Percentiles rank a stretch among this genome's conserved stretches.
phyloP scores from a whole-genome alignment of 2,113 vertebrate species.

The Thunnus thynnus region DNA sequence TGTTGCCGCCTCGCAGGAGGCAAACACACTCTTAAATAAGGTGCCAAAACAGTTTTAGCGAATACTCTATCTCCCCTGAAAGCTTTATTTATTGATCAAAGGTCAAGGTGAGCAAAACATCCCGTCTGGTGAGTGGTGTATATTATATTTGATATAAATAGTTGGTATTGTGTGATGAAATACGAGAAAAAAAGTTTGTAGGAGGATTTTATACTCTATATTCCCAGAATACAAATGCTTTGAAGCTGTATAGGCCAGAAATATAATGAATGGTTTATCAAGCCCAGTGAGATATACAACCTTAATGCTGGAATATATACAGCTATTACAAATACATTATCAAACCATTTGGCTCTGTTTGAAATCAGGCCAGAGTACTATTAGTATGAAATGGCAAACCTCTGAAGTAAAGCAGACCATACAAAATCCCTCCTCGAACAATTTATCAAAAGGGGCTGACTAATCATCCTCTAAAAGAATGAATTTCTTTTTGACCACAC shows the following conservation, averaged over 20 bases:
- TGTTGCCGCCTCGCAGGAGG: slow-evolving; percentile 31
- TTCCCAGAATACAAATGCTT: slow-evolving; percentile 7
- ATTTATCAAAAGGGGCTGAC: slow-evolving; percentile 55
- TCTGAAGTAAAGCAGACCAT: slow-evolving; percentile 19
- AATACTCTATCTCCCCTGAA: slow-evolving; percentile 35
- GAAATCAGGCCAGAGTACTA: background rate
- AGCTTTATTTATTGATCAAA: slow-evolving; percentile 58
- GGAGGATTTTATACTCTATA: slow-evolving; percentile 4
- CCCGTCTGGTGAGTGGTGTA: background rate
- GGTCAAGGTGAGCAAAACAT: slow-evolving; percentile 33
- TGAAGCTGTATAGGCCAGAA: background rate
- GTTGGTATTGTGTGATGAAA: slow-evolving; percentile 17
- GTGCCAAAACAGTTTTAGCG: slow-evolving; percentile 49
- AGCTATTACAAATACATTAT: slow-evolving; percentile 18
- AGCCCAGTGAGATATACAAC: slow-evolving; percentile 12
- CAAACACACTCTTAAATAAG: slow-evolving; percentile 44
- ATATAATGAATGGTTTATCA: slow-evolving; percentile 32
- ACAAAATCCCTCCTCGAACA: slow-evolving; percentile 16
- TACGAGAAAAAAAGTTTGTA: background rate
- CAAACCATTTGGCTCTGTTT: slow-evolving; percentile 4
- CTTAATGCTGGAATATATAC: background rate
- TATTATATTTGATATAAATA: slow-evolving; percentile 6
- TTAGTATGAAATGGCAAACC: slow-evolving; percentile 29
- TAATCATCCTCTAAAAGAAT: slow-evolving; percentile 55
- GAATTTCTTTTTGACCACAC: slow-evolving; percentile 44